A percentile compares a stretch with the other conserved stretches of the same genome.
phyloP scores from a whole-genome alignment of 1,140 invertebrate genomes.

The Euwallacea fornicatus region DNA sequence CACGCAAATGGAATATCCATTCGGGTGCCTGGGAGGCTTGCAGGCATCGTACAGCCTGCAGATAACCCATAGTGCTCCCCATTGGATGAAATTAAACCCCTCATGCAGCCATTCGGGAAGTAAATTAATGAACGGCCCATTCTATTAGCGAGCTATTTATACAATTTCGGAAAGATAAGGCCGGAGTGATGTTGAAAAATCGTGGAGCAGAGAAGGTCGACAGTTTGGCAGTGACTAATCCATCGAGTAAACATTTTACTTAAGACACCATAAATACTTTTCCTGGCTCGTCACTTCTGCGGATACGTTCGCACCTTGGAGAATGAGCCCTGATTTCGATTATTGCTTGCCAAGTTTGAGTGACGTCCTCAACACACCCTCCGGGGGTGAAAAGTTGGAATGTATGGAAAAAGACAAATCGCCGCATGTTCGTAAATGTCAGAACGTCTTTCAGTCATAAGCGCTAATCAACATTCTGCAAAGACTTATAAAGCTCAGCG shows the following conservation, averaged over 20 bases:
- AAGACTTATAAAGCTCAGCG: too few species aligned
- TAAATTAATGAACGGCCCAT: conserved; percentile 29
- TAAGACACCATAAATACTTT: conserved; percentile 17
- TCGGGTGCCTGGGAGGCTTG: too few species aligned
- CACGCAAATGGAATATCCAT: neutral
- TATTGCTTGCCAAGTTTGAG: conserved; percentile 23
- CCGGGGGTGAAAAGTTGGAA: neutral
- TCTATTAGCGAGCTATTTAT: conserved; percentile 37
- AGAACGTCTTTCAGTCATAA: too few species aligned
- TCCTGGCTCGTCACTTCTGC: conserved; percentile 25
- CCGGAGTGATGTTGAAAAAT: conserved; percentile 36
- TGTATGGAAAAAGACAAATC: too few species aligned
- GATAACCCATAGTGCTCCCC: too few species aligned
- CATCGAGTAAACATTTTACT: conserved; percentile 33
- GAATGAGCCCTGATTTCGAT: conserved; percentile 31
- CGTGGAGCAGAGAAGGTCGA: conserved; percentile 23
- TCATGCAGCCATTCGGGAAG: conserved; percentile 18
- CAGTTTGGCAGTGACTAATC: conserved; percentile 33
- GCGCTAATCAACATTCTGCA: too few species aligned
- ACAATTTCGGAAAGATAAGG: conserved; percentile 35
- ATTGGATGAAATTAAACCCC: conserved; percentile 19
- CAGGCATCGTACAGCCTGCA: too few species aligned
- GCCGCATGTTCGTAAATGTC: too few species aligned
- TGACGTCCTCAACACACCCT: conserved; percentile 24
- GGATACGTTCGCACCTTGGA: conserved; percentile 32